Evolutionary conservation across 2,888 invertebrate species (phyloP), one percentile per base, ranked within the genome.

Genomic region (Trichacis sp.): DNA sequence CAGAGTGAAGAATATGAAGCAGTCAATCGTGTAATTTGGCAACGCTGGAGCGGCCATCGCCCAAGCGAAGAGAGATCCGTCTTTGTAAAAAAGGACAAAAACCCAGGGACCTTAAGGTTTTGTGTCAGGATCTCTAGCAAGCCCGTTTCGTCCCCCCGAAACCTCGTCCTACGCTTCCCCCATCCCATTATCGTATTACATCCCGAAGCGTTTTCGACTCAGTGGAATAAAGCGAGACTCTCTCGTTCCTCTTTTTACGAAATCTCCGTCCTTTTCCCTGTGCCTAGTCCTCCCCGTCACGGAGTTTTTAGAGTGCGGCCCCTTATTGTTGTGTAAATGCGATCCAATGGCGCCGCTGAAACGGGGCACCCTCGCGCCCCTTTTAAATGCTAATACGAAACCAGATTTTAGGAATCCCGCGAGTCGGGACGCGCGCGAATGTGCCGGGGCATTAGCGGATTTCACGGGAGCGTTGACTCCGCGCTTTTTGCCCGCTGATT

Each of bases 281-380:
- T 71, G 68, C 61, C 69, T 68, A 60, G 61, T 61, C 68, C 70
- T 71, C 60, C 71, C 71, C 71, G 75, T 82, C 79, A 77, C 75
- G 76, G 75, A 82, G 79, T 83, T 83, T 83, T 82, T 81, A 75
- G 79, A 81, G 76, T 73, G 76, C 77, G 73, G 77, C 73, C 75
- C 71, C 77, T 83, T 79, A 84, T 84, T 84, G 81, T 84, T 83
- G 82, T 82, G 82, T 82, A 82, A 84, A 84, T 84, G 77, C 75
- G 71, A 76, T 75, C 79, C 83, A 83, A 83, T 83, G 81, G 80
- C 80, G 81, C 79, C 79, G 79, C 77, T 78, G 80, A 75, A 76
- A 74, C 24, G 68, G 77, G 76, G 74, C 69, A 74, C 74, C 73
- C 43, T 68, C 48, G 56, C 54, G 61, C 65, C 76, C n/a, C 77